Evolutionary conservation across 2,888 invertebrate genomes (phyloP), one percentile per base, ranked within the genome.

Genomic region (Bellardia bayeri): DNA sequence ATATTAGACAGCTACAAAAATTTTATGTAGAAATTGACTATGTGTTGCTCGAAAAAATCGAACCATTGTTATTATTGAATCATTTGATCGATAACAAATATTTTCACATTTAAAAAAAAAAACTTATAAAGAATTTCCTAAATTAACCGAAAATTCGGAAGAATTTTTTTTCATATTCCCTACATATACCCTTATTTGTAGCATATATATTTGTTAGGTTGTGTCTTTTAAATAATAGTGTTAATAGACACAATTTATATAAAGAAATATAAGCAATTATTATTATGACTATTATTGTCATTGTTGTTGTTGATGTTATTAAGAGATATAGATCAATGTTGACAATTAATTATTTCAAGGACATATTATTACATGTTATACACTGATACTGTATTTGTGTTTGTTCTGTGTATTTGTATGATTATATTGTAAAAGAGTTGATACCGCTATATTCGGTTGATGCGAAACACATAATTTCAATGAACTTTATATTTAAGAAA

Each of bases 261-360:
- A 71, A 54, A 58, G 23, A 40, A 49, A 79, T 54, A 74, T 23
- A 49, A 80, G 71, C 54, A 23, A 45, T 79, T 75, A 56, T 82
- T 75, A 69, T 75, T 76, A 56, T 63, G 33, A 14, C 76, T 69
- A 23, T 61, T 23, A 58, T 51, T 61, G 9, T 69, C n/a, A 40
- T 37, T 71, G 51, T 61, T 37, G 6, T 37, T 49, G 30, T 40
- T 37, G 68, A 40, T 76, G 16, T 72, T 68, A 74, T 87, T 30
- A 71, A 58, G 2, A 69, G 81, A 84, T 71, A 71, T 49, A n/a
- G 61, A 87, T 87, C 82, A 87, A 51, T 56, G 68, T 81, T 88
- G 86, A 86, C 87, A 88, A 79, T 86, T 88, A 86, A 84, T 84
- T 82, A 74, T 84, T 88, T 84, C 82, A 88, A 88, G 86, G 88